Conservation (phyloP, 2,113 vertebrate genomes). For the Otolemur garnettii region DNA sequence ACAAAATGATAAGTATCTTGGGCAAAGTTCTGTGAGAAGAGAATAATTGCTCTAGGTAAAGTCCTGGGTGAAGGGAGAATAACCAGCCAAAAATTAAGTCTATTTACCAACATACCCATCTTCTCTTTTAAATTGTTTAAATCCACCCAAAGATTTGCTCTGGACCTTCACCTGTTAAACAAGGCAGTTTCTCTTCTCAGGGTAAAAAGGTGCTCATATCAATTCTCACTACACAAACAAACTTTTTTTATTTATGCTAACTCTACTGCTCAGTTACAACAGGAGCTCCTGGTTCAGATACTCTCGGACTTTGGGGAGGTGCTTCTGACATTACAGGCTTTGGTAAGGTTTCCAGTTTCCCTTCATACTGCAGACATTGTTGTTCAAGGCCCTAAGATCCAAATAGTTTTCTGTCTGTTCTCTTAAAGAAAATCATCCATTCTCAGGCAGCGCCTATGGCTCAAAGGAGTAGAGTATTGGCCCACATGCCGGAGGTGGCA, state of each 20-base stretch:
- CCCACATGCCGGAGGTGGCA: too few relatives aligned
- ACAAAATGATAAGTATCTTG: background rate
- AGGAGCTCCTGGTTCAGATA: background rate
- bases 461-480: too few relatives aligned
- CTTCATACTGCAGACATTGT: background rate
- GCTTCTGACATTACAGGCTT: background rate
- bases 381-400: background rate
- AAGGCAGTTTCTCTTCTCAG: slow-evolving; percentile 14
- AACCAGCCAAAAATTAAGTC: background rate
- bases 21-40: background rate
- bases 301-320: background rate
- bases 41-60: background rate
- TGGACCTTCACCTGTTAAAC: background rate
- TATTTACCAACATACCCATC: background rate
- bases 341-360: background rate
- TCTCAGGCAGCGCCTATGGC: too few relatives aligned
- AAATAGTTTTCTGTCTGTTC: background rate
- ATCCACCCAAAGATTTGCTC: background rate
- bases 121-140: slow-evolving; percentile 13
- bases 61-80: background rate
- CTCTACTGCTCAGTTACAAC: background rate
- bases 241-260: background rate
- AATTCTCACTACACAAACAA: background rate
- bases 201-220: background rate
- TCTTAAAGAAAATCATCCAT: background rate